Base-by-base conservation (phyloP, 2,113 vertebrate genomes). In the Peromyscus californicus region DNA sequence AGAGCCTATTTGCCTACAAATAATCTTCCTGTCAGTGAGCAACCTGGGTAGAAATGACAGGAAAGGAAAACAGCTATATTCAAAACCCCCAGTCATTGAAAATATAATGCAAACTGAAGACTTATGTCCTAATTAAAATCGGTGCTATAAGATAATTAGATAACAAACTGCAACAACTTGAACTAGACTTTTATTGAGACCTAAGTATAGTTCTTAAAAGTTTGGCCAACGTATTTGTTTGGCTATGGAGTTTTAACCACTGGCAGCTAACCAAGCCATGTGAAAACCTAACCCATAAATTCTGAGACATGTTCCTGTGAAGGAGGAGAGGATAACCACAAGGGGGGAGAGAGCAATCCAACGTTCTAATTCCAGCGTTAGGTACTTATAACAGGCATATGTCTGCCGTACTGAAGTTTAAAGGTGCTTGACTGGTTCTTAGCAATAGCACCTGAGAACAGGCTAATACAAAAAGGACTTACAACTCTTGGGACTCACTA, bases 401-500 rank as follows among this genome's bases (percentile, higher is more conserved):
- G 75, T 85, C 89, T 96, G 76, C n/a, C 78, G 91, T 86, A 85
- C 84, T 11, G 80, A 89, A 21, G 42, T 95, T 80, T 61, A 61
- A 42, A 91, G 65, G 79, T 95, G 69, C 87, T 51, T 24, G 17
- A 74, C 1, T 59, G 45, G 69, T 92, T 59, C 91, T 83, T 82
- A 72, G 90, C 61, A 89, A 92, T 39, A 45, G 36, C 26, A 90
- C 74, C 89, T 83, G 26, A 93, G 39, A 86, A 63, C 7, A 87
- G 26, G 67, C 48, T 85, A 95, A 84, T 39, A 80, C 57, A 90
- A 70, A 90, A 94, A 82, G 61, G 36, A 51, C 75, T 95, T 96
- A 95, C 82, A 96, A 76, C 61, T 93, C 87, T 93, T 95, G 69
- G 93, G 87, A 95, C 90, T 95, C 91, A 91, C 93, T 84, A 92